phyloP scores from a whole-genome alignment of 2,113 vertebrate genomes.

The Carollia perspicillata region DNA sequence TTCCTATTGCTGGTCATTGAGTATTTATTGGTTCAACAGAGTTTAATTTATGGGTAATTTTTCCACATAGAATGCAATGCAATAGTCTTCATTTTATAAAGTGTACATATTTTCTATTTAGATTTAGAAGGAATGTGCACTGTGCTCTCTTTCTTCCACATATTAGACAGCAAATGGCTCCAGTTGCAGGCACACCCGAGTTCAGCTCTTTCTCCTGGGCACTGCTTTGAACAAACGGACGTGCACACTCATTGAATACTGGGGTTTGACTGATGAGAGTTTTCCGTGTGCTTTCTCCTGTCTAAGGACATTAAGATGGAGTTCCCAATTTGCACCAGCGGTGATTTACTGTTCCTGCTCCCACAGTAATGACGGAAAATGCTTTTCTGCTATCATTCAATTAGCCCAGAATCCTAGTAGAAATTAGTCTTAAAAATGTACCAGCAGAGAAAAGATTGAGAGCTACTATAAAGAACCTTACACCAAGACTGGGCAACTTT shows the following conservation, averaged over 20 bases:
- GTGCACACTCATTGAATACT: background rate
- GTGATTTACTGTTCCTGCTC: conserved; percentile 53
- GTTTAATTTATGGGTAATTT: background rate
- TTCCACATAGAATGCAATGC: background rate
- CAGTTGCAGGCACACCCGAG: background rate
- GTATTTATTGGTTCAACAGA: background rate
- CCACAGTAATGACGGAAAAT: conserved; percentile 59
- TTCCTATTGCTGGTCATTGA: background rate
- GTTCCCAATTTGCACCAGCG: conserved; percentile 57
- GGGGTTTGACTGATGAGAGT: conserved; percentile 19
- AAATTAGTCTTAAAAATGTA: conserved; percentile 65
- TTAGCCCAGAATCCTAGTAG: conserved; percentile 50
- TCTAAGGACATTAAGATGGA: conserved; percentile 61
- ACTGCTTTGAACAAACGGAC: background rate
- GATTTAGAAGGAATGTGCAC: background rate
- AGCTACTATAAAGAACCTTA: conserved; percentile 50
- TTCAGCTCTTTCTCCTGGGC: background rate
- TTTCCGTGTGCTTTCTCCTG: conserved; percentile 5
- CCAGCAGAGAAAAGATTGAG: conserved; percentile 45
- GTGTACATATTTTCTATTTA: background rate
- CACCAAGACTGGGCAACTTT: conserved; percentile 5
- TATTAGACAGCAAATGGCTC: background rate
- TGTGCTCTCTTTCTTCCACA: background rate
- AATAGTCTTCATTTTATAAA: background rate
- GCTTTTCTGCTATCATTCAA: conserved; percentile 66